Base-by-base conservation (phyloP, 1,140 invertebrate genomes). In the Diorhabda sublineata region DNA sequence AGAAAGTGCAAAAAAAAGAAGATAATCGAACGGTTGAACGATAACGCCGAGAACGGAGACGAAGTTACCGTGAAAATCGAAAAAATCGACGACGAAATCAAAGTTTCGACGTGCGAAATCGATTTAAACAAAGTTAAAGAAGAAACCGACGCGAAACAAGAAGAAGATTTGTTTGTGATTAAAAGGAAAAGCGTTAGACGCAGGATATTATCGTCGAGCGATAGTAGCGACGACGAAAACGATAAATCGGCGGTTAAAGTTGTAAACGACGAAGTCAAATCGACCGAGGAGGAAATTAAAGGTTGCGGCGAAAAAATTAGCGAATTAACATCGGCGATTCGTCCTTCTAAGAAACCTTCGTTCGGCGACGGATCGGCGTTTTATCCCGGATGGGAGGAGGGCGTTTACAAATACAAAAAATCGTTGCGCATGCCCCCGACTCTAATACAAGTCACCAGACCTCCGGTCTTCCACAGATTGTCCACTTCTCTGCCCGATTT, bases 341-440 rank as follows among this genome's bases (percentile, higher is more conserved):
- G 73, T 68, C 75, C 77, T 64, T 81, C 81, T 3, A 85, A 85
- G 56, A 89, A 90, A 76, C 84, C 87, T 3, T 81, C 85, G 11
- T 91, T 90, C 76, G 89, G 89, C 0, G 89, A 90, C 79, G 88
- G 88, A n/a, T 89, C 88, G 58, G 87, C 90, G 74, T 90, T 91
- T 74, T 84, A 85, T 72, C 90, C 90, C 0, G 90, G 90, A 0
- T 93, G 91, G 91, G 90, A 92, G 81, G 89, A 91, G 74, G 91
- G 92, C 75, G 84, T 93, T 42, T 92, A 91, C 73, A 87, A 87
- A 70, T 94, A 90, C 73, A 94, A 94, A 79, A 85, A 89, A 71
- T 92, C 91, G 0, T 80, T 93, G 2, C 85, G 92, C 65, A 92
- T 94, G 85, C 92, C 92, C 3, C 81, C 88, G 8, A 86, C 87